A percentile compares a stretch with the other conserved stretches of the same genome.
Evolutionary conservation across 1,140 invertebrate genomes (phyloP).

Genomic region (Neodiprion virginianus): DNA sequence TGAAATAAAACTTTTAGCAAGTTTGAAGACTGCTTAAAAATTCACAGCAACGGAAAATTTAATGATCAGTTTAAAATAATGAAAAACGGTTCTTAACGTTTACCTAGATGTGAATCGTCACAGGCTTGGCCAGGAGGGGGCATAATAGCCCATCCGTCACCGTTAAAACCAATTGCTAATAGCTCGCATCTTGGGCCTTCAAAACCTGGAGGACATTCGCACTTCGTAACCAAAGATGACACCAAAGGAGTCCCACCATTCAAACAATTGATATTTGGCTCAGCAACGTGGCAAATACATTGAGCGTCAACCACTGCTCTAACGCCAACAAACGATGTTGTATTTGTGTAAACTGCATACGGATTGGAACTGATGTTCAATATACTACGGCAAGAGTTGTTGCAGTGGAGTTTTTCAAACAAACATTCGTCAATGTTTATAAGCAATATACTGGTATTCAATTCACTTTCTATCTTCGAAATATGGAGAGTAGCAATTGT

Average conservation of each 20-base stretch:
- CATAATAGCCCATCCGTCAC: slow-evolving; percentile 89
- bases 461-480: slow-evolving; percentile 71
- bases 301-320: slow-evolving; percentile 78
- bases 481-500: slow-evolving; percentile 75
- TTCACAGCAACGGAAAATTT: background rate
- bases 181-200: slow-evolving; percentile 91
- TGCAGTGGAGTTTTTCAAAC: slow-evolving; percentile 74
- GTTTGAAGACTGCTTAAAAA: slow-evolving; percentile 13
- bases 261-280: slow-evolving; percentile 64
- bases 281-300: slow-evolving; percentile 71
- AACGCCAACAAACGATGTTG: slow-evolving; percentile 88
- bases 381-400: slow-evolving; percentile 75
- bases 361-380: slow-evolving; percentile 76
- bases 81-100: slow-evolving; percentile 19
- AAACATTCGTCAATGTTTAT: slow-evolving; percentile 89
- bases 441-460: slow-evolving; percentile 79
- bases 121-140: slow-evolving; percentile 76
- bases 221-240: slow-evolving; percentile 67
- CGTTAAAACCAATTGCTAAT: slow-evolving; percentile 84
- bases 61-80: background rate
- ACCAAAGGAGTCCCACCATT: slow-evolving; percentile 77
- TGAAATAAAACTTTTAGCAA: slow-evolving; percentile 17
- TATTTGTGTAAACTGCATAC: slow-evolving; percentile 85
- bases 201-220: slow-evolving; percentile 72
- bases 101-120: slow-evolving; percentile 75